Evolutionary conservation across 2,888 invertebrate species (phyloP).

Genomic region (Perizoma affinitatum): DNA sequence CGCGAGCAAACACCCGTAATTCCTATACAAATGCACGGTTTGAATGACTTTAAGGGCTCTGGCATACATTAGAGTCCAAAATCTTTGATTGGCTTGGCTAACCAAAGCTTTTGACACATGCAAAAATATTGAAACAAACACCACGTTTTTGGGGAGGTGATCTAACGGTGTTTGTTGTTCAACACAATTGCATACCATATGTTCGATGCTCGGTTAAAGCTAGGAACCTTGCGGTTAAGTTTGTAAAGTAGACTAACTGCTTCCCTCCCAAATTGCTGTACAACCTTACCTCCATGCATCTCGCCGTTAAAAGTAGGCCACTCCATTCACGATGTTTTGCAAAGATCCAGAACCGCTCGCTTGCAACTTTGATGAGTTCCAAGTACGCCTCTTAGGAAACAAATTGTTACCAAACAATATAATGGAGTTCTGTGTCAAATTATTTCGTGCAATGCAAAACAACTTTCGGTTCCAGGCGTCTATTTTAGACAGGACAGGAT

Average conservation of each 20-base stretch:
- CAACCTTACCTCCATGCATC: slow-evolving; percentile 15
- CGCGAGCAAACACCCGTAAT: no score
- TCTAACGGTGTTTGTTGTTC: no score
- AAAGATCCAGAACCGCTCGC: slow-evolving; percentile 39
- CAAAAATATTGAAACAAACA: no score
- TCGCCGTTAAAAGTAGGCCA: slow-evolving; percentile 42
- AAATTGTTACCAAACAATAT: slow-evolving; percentile 33
- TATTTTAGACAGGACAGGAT: not conserved
- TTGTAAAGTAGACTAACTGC: slow-evolving; percentile 10
- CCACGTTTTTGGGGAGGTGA: no score
- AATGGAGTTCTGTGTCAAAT: slow-evolving; percentile 29
- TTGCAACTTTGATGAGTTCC: slow-evolving; percentile 48
- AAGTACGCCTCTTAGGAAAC: slow-evolving; percentile 28
- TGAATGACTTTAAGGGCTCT: no score
- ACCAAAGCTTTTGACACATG: no score
- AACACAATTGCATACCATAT: no score
- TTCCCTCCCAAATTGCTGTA: slow-evolving; percentile 7
- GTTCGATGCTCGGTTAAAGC: no score
- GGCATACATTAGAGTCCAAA: no score
- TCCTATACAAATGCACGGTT: no score
- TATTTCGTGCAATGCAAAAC: slow-evolving; percentile 27
- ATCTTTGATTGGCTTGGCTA: no score
- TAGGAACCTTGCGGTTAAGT: not conserved
- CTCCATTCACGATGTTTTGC: slow-evolving; percentile 46
- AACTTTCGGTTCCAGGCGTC: slow-evolving; percentile 6